Percentiles rank a stretch among this genome's conserved stretches.
Evolutionary conservation across 2,797 vertebrate species (phyloP).

Genomic region (Acipenser transmontanus): DNA sequence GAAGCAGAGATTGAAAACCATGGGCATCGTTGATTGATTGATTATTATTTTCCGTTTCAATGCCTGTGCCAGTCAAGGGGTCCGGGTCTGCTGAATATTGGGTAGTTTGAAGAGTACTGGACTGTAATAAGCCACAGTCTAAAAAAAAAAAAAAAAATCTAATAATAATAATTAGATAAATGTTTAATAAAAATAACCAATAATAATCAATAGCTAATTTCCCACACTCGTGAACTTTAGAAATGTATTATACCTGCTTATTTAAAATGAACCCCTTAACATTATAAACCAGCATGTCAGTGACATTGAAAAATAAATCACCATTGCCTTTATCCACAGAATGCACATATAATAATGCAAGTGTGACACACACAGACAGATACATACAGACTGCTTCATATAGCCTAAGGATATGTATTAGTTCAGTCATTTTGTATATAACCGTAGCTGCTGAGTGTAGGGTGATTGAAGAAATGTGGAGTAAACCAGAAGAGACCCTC

Average conservation of each 20-base stretch:
- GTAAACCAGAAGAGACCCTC: no score
- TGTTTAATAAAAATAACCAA: no score
- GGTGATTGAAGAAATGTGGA: no score
- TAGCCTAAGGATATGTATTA: no score
- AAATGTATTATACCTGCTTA: slow-evolving; percentile 12
- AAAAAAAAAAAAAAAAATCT: slow-evolving; percentile 13
- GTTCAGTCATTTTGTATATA: no score
- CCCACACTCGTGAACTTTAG: neutral
- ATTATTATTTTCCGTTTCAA: slow-evolving; percentile 33
- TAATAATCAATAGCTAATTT: neutral
- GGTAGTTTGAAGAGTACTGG: slow-evolving; percentile 27
- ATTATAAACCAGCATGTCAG: no score
- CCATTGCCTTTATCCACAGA: no score
- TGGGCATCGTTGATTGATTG: slow-evolving; percentile 35
- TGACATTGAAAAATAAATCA: neutral
- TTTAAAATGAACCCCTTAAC: slow-evolving; percentile 19
- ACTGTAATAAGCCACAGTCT: slow-evolving; percentile 43
- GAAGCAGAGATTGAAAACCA: slow-evolving; percentile 62
- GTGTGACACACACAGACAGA: no score
- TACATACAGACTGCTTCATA: no score
- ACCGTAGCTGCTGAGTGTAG: no score
- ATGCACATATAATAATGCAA: no score
- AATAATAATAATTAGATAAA: neutral
- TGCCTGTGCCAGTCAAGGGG: slow-evolving; percentile 35
- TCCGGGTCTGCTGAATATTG: slow-evolving; percentile 37